Percentiles rank a stretch among this genome's conserved stretches.
Evolutionary conservation across 2,797 vertebrate genomes (phyloP).

Genomic region (Chanos chanos): DNA sequence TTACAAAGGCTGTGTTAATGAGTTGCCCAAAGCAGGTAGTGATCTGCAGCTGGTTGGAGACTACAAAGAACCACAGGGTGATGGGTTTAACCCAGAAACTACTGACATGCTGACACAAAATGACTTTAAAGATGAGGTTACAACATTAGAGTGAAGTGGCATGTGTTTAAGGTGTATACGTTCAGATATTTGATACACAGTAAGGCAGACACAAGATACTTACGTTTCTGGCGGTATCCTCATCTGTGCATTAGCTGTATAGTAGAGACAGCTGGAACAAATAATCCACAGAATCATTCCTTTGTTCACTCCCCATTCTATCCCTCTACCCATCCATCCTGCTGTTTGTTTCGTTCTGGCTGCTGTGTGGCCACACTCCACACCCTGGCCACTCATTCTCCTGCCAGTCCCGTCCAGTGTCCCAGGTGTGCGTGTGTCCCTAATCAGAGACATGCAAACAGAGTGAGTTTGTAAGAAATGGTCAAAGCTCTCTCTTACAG

Average conservation of each 20-base stretch:
- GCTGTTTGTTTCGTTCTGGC: background rate
- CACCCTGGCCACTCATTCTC: no score
- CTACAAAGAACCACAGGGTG: no score
- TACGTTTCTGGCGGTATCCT: conserved; percentile 88
- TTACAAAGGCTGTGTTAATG: background rate
- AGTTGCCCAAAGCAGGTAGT: background rate
- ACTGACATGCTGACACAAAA: no score
- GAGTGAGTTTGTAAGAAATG: no score
- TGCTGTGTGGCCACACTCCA: background rate
- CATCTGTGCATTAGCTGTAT: conserved; percentile 70
- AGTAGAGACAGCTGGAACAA: conserved; percentile 61
- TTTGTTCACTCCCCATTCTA: background rate
- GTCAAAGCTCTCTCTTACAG: background rate
- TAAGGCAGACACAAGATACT: conserved; percentile 60
- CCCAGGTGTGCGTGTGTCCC: no score
- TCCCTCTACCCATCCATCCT: conserved; percentile 17
- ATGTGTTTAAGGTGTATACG: no score
- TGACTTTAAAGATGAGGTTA: no score
- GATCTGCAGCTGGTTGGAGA: background rate
- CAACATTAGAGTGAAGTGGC: no score
- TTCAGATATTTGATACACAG: background rate
- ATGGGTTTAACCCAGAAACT: no score
- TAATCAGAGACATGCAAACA: no score
- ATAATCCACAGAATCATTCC: conserved; percentile 70
- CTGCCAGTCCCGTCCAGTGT: no score